Evolutionary conservation across 1,140 invertebrate genomes (phyloP).

Genomic region (Camponotus vicinus): DNA sequence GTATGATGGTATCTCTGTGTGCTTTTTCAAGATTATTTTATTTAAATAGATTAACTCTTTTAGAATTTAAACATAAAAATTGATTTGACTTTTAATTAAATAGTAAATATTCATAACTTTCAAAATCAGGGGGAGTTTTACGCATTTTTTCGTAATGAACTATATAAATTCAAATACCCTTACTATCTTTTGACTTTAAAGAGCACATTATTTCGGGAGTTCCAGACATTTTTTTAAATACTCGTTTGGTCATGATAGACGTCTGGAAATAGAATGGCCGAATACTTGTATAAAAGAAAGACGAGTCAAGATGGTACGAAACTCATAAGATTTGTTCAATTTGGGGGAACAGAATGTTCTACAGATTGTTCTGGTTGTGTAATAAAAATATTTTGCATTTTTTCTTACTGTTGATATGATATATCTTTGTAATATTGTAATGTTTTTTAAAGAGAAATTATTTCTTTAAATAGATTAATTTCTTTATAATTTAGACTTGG

Average conservation of each 20-base stretch:
- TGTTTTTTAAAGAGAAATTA: no score
- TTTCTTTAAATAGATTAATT: no score
- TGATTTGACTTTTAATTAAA: not conserved
- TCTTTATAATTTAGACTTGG: no score
- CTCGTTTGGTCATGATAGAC: not conserved
- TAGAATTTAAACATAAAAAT: not conserved
- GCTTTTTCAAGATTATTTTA: not conserved
- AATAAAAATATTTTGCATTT: no score
- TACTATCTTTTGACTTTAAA: not conserved
- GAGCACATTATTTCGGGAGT: not conserved
- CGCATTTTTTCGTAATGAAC: not conserved
- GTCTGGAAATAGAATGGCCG: not conserved
- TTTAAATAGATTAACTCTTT: no score
- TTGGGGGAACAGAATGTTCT: no score
- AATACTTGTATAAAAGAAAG: not conserved
- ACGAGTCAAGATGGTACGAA: no score
- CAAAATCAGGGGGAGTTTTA: not conserved
- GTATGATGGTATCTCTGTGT: not conserved
- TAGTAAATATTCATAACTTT: not conserved
- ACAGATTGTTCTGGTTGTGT: no score
- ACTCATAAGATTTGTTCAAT: slow-evolving; percentile 9
- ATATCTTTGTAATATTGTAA: no score
- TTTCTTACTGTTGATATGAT: no score
- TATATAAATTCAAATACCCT: not conserved
- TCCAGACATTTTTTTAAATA: not conserved